Percentiles rank a stretch among this genome's conserved stretches.
Conservation (phyloP, 2,113 vertebrate genomes). For the Petromus typicus region DNA sequence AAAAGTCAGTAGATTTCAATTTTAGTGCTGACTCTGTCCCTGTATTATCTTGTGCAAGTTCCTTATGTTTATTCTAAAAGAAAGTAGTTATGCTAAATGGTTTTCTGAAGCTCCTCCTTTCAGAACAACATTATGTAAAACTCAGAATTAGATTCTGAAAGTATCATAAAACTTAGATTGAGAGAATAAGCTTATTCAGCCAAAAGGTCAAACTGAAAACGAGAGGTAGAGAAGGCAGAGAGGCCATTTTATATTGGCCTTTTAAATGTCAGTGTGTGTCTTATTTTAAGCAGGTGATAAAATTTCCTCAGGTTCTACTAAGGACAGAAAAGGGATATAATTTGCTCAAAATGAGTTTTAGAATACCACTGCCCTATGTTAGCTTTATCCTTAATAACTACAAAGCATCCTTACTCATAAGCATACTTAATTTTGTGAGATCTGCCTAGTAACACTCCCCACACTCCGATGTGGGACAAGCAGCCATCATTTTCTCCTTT, state of each 20-base stretch:
- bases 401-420: not conserved
- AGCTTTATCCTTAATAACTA: not conserved
- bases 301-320: slow-evolving; percentile 45
- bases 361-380: not conserved
- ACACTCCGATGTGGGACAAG: not conserved
- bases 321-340: slow-evolving; percentile 24
- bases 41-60: slow-evolving; percentile 33
- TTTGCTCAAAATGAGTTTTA: slow-evolving; percentile 19
- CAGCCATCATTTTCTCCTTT: not conserved
- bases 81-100: not conserved
- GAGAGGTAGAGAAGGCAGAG: not conserved
- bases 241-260: slow-evolving; percentile 51
- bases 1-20: not conserved
- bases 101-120: slow-evolving; percentile 35
- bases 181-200: slow-evolving; percentile 38
- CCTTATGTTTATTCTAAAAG: slow-evolving; percentile 16
- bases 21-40: slow-evolving; percentile 4
- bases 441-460: not conserved
- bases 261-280: slow-evolving; percentile 25
- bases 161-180: slow-evolving; percentile 59
- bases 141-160: slow-evolving; percentile 36
- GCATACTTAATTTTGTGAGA: not conserved
- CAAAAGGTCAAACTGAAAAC: slow-evolving; percentile 12
- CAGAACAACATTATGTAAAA: slow-evolving; percentile 46
- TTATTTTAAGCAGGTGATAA: slow-evolving; percentile 48